phyloP scores from a whole-genome alignment of 53 echinoderm and acorn worm species.

The Echinometra lucunter region DNA sequence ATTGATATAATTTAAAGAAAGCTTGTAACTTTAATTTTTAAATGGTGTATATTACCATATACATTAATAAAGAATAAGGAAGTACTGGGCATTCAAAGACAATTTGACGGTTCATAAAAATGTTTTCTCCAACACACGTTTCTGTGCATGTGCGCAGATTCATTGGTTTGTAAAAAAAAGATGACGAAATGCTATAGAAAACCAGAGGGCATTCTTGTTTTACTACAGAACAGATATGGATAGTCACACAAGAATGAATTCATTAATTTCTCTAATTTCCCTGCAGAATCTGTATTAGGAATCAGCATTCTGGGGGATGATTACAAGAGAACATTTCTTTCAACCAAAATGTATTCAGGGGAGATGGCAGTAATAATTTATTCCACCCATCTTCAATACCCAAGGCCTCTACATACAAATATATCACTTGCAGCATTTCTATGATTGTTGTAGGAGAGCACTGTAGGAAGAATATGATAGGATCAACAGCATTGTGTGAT shows the following conservation, averaged over 20 bases:
- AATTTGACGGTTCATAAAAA: no score
- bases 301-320: neutral
- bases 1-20: no score
- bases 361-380: neutral
- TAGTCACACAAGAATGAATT: neutral
- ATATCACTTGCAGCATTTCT: neutral
- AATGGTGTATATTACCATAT: no score
- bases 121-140: no score
- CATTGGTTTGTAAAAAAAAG: neutral
- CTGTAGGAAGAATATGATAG: neutral
- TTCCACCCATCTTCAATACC: slow-evolving; percentile 1
- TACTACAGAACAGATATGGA: neutral
- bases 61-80: no score
- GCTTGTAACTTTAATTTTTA: no score
- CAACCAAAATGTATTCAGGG: neutral
- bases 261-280: neutral
- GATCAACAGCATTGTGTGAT: neutral
- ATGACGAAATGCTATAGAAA: neutral
- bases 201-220: neutral
- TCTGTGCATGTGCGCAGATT: no score
- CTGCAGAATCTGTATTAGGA: neutral
- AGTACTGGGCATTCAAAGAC: no score
- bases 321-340: neutral
- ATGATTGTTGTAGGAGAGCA: neutral
- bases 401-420: neutral